Conservation (phyloP, 2,797 vertebrate species). For the Oreochromis mossambicus region DNA sequence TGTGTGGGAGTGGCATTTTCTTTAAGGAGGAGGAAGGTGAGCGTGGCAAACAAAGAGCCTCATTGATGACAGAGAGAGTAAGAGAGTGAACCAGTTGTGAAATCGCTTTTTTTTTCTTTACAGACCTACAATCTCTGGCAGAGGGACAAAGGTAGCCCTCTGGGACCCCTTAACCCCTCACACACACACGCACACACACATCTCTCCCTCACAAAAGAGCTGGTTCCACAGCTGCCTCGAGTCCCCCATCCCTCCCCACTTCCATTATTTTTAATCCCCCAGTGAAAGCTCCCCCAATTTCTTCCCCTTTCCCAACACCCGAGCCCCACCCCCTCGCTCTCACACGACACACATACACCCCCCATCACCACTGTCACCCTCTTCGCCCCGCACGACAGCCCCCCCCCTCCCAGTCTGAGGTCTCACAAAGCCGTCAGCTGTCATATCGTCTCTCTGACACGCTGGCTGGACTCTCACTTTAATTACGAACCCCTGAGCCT, state of each 20-base stretch:
- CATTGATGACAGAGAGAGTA: constrained; percentile 40
- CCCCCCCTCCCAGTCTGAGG: constrained; percentile 15
- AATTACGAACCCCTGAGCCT: constrained; percentile 62
- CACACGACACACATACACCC: not conserved
- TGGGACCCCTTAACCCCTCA: constrained; percentile 59
- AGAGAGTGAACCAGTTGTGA: constrained; percentile 33
- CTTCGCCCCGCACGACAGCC: constrained; percentile 18
- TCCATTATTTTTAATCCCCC: constrained; percentile 76
- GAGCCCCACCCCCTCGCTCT: not conserved
- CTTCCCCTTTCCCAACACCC: constrained; percentile 17
- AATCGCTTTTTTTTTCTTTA: constrained; percentile 40
- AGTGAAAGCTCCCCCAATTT: constrained; percentile 62
- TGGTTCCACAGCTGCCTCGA: constrained; percentile 75
- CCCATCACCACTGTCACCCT: not conserved
- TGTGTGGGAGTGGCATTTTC: constrained; percentile 45
- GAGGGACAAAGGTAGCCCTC: constrained; percentile 73
- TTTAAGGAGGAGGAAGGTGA: constrained; percentile 67
- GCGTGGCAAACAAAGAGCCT: constrained; percentile 65
- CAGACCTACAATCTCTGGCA: constrained; percentile 60
- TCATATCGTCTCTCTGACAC: constrained; percentile 56
- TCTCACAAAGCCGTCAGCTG: constrained; percentile 76
- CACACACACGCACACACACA: constrained; percentile 1
- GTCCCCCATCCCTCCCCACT: constrained; percentile 28
- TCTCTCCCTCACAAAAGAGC: constrained; percentile 54
- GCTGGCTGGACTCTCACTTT: constrained; percentile 63